Evolutionary conservation across 2,797 vertebrate genomes (phyloP).

Genomic region (Cuniculus paca): DNA sequence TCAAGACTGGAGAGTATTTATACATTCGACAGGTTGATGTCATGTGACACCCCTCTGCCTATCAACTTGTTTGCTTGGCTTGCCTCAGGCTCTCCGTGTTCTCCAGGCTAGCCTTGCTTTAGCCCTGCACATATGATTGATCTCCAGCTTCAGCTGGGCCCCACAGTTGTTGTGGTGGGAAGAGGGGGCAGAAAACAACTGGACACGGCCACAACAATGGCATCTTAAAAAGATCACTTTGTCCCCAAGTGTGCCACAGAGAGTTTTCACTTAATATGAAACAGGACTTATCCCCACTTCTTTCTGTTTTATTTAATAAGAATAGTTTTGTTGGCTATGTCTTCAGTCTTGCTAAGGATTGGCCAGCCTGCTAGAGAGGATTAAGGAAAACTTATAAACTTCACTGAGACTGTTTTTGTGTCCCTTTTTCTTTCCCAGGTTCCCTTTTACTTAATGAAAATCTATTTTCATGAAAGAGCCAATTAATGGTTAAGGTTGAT

Average conservation of each 20-base stretch:
- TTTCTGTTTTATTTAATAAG: conserved; percentile 42
- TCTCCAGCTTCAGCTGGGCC: no score
- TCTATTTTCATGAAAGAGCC: background rate
- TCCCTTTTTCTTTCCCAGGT: background rate
- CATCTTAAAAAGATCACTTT: background rate
- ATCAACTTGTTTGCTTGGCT: no score
- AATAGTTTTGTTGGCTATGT: conserved; percentile 22
- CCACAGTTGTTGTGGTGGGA: background rate
- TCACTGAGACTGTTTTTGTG: background rate
- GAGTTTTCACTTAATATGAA: conserved; percentile 25
- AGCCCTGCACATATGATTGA: no score
- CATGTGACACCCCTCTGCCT: no score
- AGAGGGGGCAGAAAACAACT: background rate
- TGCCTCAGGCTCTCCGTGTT: no score
- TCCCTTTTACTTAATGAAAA: background rate
- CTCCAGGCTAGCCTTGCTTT: no score
- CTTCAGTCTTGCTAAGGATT: conserved; percentile 18
- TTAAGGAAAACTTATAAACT: conserved; percentile 30
- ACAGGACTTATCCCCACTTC: background rate
- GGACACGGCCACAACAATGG: background rate
- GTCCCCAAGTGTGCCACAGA: background rate
- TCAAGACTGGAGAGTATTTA: no score
- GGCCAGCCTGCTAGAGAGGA: background rate
- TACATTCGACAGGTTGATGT: no score
- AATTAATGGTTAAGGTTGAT: conserved; percentile 16